phyloP scores from a whole-genome alignment of 1,140 invertebrate species.

The Neodiprion virginianus region DNA sequence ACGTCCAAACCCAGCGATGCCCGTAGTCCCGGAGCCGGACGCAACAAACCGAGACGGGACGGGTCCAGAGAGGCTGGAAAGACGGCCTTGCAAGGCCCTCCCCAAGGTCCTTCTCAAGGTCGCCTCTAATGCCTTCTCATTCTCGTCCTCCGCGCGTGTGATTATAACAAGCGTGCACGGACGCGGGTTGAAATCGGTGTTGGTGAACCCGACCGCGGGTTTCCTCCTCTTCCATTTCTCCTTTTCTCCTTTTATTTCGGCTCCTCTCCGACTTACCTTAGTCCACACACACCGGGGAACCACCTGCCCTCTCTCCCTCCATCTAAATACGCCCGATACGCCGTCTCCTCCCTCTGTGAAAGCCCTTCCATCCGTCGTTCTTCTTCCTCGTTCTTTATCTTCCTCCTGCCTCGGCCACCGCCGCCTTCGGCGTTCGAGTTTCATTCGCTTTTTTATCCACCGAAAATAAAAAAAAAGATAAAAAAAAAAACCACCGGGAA shows the following conservation, averaged over 20 bases:
- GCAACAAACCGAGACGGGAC: constrained; percentile 19
- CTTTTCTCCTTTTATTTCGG: constrained; percentile 12
- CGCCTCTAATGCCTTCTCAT: constrained; percentile 38
- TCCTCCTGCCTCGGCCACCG: not conserved
- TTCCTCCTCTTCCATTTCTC: constrained; percentile 1
- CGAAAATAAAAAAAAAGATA: too few species aligned
- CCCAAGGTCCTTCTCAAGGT: constrained; percentile 43
- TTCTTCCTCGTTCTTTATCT: constrained; percentile 19
- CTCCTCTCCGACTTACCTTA: not conserved
- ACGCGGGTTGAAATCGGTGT: not conserved
- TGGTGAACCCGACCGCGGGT: constrained; percentile 1
- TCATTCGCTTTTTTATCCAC: too few species aligned
- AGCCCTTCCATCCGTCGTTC: constrained; percentile 21
- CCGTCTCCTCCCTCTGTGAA: not conserved
- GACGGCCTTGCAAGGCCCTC: constrained; percentile 46
- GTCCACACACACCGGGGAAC: not conserved
- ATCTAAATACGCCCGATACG: not conserved
- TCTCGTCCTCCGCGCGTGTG: constrained; percentile 20
- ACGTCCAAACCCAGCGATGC: constrained; percentile 20
- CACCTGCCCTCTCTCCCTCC: not conserved
- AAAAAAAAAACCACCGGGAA: too few species aligned
- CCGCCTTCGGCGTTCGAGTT: too few species aligned
- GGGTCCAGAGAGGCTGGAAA: constrained; percentile 34
- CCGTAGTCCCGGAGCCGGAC: constrained; percentile 24
- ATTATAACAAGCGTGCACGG: not conserved